A percentile compares a stretch with the other conserved stretches of the same genome.
These are phyloP conservation scores for Macrotrachela quadricornifera DNA, from an alignment of 1,140 invertebrate species.

Conservation along the genomic window DNA sequence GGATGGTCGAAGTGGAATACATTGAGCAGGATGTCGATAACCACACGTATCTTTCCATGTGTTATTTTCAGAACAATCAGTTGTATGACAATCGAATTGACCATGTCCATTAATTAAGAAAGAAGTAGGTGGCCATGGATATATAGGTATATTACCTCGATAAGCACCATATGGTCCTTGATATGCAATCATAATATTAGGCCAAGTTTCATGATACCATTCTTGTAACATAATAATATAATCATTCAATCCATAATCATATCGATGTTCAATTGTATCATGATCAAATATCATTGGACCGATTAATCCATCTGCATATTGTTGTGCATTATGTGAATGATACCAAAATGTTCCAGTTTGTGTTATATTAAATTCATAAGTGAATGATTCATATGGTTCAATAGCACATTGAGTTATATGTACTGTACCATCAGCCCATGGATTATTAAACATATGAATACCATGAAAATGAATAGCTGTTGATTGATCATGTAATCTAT, in stretches of 20 bases:
- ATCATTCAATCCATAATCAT: not conserved
- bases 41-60: not conserved
- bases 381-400: too few relatives aligned
- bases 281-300: too few relatives aligned
- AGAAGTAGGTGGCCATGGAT: not conserved
- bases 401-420: too few relatives aligned
- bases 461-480: too few relatives aligned
- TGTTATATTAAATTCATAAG: too few relatives aligned
- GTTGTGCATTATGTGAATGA: too few relatives aligned
- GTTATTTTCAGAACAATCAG: not conserved
- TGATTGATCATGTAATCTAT: too few relatives aligned
- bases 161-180: not conserved
- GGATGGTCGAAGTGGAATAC: not conserved
- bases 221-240: not conserved
- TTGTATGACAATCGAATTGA: not conserved
- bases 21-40: not conserved
- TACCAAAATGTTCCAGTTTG: too few relatives aligned
- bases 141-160: not conserved
- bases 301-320: too few relatives aligned
- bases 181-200: not conserved
- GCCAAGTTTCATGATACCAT: not conserved
- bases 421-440: too few relatives aligned
- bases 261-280: too few relatives aligned
- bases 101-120: not conserved
- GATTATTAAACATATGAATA: too few relatives aligned